phyloP scores from a whole-genome alignment of 2,113 vertebrate genomes.

The Rissa tridactyla region DNA sequence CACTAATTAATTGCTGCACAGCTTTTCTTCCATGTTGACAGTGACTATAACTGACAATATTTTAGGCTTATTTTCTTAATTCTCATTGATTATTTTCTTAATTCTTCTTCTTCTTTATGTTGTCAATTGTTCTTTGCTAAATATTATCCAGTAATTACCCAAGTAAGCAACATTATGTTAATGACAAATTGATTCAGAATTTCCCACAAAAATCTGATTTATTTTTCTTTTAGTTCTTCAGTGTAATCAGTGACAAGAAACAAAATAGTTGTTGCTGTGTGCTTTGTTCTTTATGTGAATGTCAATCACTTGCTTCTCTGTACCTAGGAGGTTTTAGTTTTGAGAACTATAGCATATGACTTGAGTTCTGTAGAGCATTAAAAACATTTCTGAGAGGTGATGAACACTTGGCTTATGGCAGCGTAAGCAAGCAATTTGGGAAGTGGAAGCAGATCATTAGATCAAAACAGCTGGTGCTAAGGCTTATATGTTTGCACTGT shows the following conservation, averaged over 20 bases:
- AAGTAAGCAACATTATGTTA: not conserved
- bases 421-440: not conserved
- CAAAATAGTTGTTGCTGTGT: slow-evolving; percentile 37
- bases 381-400: not conserved
- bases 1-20: not conserved
- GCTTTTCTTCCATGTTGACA: not conserved
- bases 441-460: not conserved
- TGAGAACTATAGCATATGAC: not conserved
- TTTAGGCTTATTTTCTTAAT: slow-evolving; percentile 6
- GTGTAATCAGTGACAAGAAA: slow-evolving; percentile 4
- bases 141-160: slow-evolving; percentile 22
- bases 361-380: not conserved
- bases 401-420: not conserved
- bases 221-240: slow-evolving; percentile 8
- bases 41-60: not conserved
- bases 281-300: slow-evolving; percentile 33
- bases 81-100: slow-evolving; percentile 45
- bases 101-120: not conserved
- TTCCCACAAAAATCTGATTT: not conserved
- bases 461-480: not conserved
- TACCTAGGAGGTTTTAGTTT: slow-evolving; percentile 4
- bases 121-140: slow-evolving; percentile 18
- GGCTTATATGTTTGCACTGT: not conserved
- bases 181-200: slow-evolving; percentile 31
- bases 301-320: slow-evolving; percentile 33